phyloP scores from a whole-genome alignment of 2,113 vertebrate genomes.

The Corythornis vintsioides region DNA sequence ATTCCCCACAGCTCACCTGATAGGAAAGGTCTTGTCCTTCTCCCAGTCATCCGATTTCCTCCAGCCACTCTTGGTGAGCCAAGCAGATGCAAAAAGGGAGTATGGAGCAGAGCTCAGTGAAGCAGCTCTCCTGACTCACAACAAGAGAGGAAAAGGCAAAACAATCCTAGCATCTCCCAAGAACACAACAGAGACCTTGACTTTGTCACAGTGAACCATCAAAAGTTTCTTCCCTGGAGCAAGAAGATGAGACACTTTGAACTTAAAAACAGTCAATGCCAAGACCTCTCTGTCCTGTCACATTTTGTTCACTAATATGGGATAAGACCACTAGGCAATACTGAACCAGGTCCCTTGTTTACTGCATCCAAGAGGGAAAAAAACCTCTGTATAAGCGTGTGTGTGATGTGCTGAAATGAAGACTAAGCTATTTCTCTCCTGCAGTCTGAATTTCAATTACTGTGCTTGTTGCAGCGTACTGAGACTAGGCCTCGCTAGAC shows the following conservation, averaged over 20 bases:
- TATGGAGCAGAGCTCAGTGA: background rate
- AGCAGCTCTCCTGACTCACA: background rate
- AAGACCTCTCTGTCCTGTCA: background rate
- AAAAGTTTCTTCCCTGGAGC: background rate
- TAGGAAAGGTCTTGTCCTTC: background rate
- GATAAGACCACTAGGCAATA: background rate
- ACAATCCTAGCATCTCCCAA: background rate
- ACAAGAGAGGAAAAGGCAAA: background rate
- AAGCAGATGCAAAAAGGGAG: background rate
- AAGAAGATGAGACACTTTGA: background rate
- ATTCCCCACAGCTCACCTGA: background rate
- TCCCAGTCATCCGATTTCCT: background rate
- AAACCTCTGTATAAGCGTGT: background rate
- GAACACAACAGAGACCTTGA: background rate
- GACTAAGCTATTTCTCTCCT: constrained; percentile 40
- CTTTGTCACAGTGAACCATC: background rate
- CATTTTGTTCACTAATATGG: background rate
- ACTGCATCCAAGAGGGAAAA: background rate
- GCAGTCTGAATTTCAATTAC: constrained; percentile 50
- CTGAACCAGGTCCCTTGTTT: background rate
- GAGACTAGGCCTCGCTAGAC: background rate
- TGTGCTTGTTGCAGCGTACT: background rate
- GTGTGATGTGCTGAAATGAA: background rate
- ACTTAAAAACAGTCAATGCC: background rate
- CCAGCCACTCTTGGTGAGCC: background rate